Evolutionary conservation across 1,140 invertebrate genomes (phyloP), one percentile per base, ranked within the genome.

Genomic region (Trachymyrmex cornetzi): DNA sequence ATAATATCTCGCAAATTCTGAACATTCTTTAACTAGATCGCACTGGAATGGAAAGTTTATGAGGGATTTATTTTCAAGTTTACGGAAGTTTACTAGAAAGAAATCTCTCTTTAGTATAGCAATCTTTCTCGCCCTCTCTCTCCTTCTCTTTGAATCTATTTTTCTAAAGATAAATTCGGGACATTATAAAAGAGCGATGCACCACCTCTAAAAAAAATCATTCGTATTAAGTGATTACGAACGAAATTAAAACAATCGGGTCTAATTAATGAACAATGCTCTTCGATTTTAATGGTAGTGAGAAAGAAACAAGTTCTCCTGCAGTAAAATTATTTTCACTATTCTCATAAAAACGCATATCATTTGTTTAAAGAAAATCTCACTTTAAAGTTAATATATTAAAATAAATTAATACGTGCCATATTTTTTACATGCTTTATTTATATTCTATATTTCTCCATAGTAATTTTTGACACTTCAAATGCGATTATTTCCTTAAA

Each of bases 61-160:
- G 16, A 19, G 57, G 67, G 63, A 80, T 80, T 80, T 80, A 67
- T 69, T 55, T 38, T 55, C 22, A 77, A 63, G 57, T 63, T 57
- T 63, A 30, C 24, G 14, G 6, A 16, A 63, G 61, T 63, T 63
- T 66, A 66, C 34, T 44, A n/a, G 11, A 44, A 38, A 4, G n/a
- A 67, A 67, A 67, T 67, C 4, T 38, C 1, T 67, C 0, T 67
- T 67, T 11, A 22, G n/a, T 22, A 38, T 22, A 67, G 1, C 11
- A 44, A 44, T 67, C 5, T 67, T 67, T 44, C 34, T 38, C 34
- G n/a, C 9, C n/a, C 64, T n/a, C 9, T 2, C 64, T 6, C 19
- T 38, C n/a, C 9, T 66, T n/a, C n/a, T 3, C n/a, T 66, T n/a
- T 4, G 19, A 22, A 11, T 38, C n/a, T 4, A 50, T 66, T 38